Conservation (phyloP, 1,140 invertebrate genomes). For the Drosophila punjabiensis region DNA sequence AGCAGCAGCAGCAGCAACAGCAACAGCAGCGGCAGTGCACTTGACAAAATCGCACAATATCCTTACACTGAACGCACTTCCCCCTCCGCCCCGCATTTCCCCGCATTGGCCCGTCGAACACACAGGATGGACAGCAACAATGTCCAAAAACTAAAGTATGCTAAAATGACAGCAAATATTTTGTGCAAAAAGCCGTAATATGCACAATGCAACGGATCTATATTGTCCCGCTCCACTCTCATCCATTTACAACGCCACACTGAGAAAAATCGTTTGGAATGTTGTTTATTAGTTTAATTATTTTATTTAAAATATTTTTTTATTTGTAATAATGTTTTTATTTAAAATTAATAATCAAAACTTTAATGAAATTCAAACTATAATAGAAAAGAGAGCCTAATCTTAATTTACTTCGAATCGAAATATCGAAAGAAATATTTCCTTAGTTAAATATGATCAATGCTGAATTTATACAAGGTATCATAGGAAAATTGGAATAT, state of each 20-base stretch:
- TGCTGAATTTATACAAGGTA: too few relatives aligned
- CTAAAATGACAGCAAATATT: slow-evolving; percentile 68
- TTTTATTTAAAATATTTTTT: neutral
- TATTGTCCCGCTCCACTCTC: slow-evolving; percentile 23
- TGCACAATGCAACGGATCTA: slow-evolving; percentile 49
- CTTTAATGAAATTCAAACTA: neutral
- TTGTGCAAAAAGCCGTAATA: slow-evolving; percentile 70
- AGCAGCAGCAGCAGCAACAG: neutral
- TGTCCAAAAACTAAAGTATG: slow-evolving; percentile 59
- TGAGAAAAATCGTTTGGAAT: neutral
- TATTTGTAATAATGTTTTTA: neutral
- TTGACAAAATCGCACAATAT: slow-evolving; percentile 77
- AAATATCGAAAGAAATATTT: neutral
- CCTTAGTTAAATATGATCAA: neutral
- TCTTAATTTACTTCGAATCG: neutral
- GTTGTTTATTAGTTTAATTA: neutral
- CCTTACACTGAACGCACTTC: neutral
- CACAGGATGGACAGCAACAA: slow-evolving; percentile 47
- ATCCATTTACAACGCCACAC: slow-evolving; percentile 26
- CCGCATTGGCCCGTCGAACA: slow-evolving; percentile 17
- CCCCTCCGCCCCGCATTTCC: neutral
- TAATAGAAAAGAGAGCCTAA: neutral
- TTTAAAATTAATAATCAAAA: too few relatives aligned
- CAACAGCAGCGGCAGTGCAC: slow-evolving; percentile 56
- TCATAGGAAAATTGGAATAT: neutral